A percentile compares a stretch with the other conserved stretches of the same genome.
phyloP scores from a whole-genome alignment of 2,797 vertebrate species.

The Nyctalus aviator region DNA sequence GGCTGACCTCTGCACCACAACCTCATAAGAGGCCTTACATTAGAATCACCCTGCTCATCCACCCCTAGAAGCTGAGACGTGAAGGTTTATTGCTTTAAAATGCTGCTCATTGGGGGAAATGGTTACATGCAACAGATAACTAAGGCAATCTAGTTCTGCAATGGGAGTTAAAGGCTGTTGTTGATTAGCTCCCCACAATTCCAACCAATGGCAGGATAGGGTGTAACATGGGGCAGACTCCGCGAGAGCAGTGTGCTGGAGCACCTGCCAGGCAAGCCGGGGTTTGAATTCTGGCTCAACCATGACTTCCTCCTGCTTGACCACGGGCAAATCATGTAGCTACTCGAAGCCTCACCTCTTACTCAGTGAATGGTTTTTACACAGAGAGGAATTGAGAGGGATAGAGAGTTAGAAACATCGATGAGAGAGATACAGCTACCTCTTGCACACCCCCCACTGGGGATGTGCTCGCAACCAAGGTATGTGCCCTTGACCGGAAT shows the following conservation, averaged over 20 bases:
- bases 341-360: not conserved
- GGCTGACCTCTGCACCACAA: not conserved
- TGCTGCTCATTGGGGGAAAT: not conserved
- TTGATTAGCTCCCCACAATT: no score
- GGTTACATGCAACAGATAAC: not conserved
- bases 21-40: not conserved
- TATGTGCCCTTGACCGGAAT: no score
- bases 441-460: no score
- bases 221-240: not conserved
- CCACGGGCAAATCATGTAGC: rapidly evolving
- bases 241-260: no score
- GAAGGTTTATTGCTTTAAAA: not conserved
- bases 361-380: not conserved
- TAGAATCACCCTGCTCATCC: not conserved
- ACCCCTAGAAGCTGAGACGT: not conserved
- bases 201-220: not conserved
- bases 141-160: not conserved
- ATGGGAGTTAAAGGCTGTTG: not conserved
- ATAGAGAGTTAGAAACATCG: no score
- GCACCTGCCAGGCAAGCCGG: not conserved
- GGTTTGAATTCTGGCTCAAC: not conserved
- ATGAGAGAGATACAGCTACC: no score
- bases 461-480: no score
- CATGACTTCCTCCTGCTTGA: rapidly evolving
- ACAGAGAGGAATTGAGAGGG: no score